A percentile compares a stretch with the other conserved stretches of the same genome.
phyloP scores from a whole-genome alignment of 64 coral and sea anemone species.

The Acropora tenuis region DNA sequence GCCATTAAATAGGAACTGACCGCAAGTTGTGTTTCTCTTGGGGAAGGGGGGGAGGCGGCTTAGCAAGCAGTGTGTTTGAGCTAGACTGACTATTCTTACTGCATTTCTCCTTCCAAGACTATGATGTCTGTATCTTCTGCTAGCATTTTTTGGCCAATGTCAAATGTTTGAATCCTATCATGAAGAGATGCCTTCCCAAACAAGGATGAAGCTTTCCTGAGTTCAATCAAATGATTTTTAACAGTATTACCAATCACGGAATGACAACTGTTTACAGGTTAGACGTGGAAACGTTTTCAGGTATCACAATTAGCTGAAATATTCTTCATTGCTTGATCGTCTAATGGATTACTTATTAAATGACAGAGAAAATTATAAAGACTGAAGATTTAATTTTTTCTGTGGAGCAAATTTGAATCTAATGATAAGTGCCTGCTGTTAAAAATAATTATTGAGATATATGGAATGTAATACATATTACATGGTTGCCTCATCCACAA shows the following conservation, averaged over 20 bases:
- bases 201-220: constrained; percentile 7
- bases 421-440: constrained; percentile 7
- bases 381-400: neutral
- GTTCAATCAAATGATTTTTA: constrained; percentile 11
- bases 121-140: constrained; percentile 35
- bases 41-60: neutral
- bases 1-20: constrained; percentile 37
- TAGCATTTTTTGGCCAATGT: constrained; percentile 23
- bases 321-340: neutral
- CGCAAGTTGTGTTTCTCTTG: neutral
- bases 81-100: neutral
- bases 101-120: constrained; percentile 7
- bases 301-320: neutral
- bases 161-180: constrained; percentile 32
- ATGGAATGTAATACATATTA: no score
- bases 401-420: constrained; percentile 7
- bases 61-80: no score
- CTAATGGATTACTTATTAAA: constrained; percentile 13
- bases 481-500: no score
- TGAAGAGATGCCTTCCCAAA: constrained; percentile 17
- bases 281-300: neutral
- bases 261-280: constrained; percentile 1
- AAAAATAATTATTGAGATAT: neutral
- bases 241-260: constrained; percentile 6
- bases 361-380: constrained; percentile 13